Conservation (phyloP, 2,797 vertebrate species). For the Typhlichthys subterraneus region DNA sequence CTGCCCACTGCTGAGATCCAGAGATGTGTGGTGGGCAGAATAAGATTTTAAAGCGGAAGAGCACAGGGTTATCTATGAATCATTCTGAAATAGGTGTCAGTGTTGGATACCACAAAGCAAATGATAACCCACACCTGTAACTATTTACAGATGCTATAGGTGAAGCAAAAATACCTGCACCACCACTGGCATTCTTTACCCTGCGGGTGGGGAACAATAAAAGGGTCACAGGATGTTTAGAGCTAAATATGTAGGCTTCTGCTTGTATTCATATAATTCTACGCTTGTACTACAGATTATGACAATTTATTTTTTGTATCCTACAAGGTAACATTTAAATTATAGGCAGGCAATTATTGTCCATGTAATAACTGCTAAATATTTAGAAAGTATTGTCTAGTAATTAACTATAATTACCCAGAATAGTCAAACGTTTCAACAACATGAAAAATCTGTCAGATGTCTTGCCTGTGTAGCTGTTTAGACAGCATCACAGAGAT, state of each 20-base stretch:
- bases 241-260: neutral
- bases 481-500: too few species aligned
- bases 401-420: too few species aligned
- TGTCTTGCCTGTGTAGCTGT: too few species aligned
- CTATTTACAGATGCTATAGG: constrained; percentile 27
- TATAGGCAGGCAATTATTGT: too few species aligned
- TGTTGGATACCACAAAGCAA: constrained; percentile 42
- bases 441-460: too few species aligned
- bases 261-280: too few species aligned
- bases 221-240: neutral
- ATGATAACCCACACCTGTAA: constrained; percentile 35
- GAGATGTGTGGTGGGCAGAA: constrained; percentile 49
- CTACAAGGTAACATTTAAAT: too few species aligned
- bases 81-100: constrained; percentile 44
- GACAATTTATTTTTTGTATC: neutral
- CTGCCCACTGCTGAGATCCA: constrained; percentile 52
- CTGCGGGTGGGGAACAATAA: neutral
- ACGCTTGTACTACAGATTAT: neutral
- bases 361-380: too few species aligned
- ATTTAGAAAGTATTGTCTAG: too few species aligned
- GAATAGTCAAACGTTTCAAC: too few species aligned
- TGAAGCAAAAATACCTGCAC: constrained; percentile 18
- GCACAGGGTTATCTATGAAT: constrained; percentile 46
- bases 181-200: neutral
- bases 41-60: constrained; percentile 28